These are phyloP conservation scores for Drosophila hamatofila DNA, from an alignment of 2,888 invertebrate genomes.

Conservation along the genomic window DNA sequence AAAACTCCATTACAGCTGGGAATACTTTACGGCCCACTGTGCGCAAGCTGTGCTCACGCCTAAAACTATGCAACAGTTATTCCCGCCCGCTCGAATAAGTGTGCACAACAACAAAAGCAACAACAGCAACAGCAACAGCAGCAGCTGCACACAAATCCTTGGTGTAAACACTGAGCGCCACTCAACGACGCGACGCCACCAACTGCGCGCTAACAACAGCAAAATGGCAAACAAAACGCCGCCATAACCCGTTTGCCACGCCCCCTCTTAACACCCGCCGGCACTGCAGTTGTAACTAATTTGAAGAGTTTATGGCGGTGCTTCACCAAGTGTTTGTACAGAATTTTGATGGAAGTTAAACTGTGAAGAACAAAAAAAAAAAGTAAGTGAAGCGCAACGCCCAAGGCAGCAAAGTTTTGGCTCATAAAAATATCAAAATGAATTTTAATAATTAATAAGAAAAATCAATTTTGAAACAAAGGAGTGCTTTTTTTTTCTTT, in stretches of 20 bases:
- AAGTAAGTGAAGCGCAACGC: neutral
- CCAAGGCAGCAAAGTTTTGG: neutral
- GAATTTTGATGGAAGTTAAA: conserved; percentile 26
- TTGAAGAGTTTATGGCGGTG: conserved; percentile 36
- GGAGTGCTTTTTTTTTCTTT: neutral
- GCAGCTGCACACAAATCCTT: conserved; percentile 19
- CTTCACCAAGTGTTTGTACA: conserved; percentile 21
- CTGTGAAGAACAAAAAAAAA: neutral
- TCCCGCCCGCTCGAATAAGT: conserved; percentile 25
- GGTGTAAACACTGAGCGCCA: conserved; percentile 39
- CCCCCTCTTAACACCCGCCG: neutral
- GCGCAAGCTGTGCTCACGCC: conserved; percentile 19
- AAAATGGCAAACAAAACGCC: conserved; percentile 24
- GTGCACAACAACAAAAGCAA: conserved; percentile 7
- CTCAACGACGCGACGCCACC: conserved; percentile 25
- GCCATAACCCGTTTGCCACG: neutral
- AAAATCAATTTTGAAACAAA: neutral
- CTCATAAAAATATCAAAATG: neutral
- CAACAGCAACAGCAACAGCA: conserved; percentile 11
- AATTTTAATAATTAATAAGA: conserved; percentile 1
- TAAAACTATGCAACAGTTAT: conserved; percentile 43
- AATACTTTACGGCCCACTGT: conserved; percentile 23
- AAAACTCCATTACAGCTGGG: conserved; percentile 65
- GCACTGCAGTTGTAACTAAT: conserved; percentile 26
- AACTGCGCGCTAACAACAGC: conserved; percentile 23